Evolutionary conservation across 2,113 vertebrate genomes (phyloP).

Genomic region (Regulus satrapa): DNA sequence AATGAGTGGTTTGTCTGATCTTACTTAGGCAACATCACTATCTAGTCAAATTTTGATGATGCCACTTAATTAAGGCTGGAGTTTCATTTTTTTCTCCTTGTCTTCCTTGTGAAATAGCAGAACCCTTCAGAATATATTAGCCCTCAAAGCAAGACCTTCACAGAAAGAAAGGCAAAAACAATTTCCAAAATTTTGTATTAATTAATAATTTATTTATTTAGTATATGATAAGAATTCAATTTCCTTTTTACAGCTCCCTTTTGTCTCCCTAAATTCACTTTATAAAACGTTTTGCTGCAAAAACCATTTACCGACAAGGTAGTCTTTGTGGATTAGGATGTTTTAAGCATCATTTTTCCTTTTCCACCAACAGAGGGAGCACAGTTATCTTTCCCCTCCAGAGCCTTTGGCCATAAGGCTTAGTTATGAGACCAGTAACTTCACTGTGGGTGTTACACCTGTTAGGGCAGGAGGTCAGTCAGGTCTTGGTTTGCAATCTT

Average conservation of each 20-base stretch:
- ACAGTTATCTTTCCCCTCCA: not conserved
- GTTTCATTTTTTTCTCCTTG: not conserved
- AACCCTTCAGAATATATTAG: not conserved
- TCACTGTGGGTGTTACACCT: not conserved
- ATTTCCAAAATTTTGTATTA: not conserved
- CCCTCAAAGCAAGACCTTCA: not conserved
- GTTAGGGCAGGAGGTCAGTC: not conserved
- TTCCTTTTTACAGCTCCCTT: not conserved
- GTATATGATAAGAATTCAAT: not conserved
- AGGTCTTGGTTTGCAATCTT: not conserved
- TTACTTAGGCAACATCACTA: not conserved
- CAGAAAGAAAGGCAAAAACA: not conserved
- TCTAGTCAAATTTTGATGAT: not conserved
- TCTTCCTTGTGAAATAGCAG: not conserved
- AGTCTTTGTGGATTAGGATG: not conserved
- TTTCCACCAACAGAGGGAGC: slow-evolving; percentile 55
- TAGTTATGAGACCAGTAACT: not conserved
- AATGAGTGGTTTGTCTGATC: not conserved
- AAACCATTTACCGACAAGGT: not conserved
- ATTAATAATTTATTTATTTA: not conserved
- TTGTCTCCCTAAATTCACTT: not conserved
- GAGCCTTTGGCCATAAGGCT: not conserved
- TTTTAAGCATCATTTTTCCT: not conserved
- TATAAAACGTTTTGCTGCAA: not conserved
- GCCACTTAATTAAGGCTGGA: not conserved